Percentiles rank a stretch among this genome's conserved stretches.
Evolutionary conservation across 2,797 vertebrate species (phyloP).

Genomic region (Cuculus canorus): DNA sequence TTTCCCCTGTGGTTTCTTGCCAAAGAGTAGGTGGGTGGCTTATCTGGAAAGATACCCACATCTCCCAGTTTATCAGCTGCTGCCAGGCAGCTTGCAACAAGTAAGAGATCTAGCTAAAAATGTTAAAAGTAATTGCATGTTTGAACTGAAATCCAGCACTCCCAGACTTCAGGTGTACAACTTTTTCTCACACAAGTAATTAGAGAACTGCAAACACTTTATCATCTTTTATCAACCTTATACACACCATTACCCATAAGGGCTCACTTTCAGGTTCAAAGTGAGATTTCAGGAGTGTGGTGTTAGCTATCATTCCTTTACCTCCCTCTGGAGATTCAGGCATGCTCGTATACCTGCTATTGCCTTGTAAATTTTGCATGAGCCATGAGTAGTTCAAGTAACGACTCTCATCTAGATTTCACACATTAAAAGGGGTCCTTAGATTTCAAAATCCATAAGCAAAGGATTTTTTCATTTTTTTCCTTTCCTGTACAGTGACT

Average conservation of each 20-base stretch:
- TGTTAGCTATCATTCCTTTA: background rate
- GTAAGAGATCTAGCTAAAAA: background rate
- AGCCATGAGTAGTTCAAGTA: background rate
- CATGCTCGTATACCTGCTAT: background rate
- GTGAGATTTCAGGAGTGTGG: background rate
- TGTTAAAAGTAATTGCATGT: background rate
- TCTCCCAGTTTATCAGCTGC: background rate
- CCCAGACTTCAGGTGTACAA: background rate
- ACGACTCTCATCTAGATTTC: background rate
- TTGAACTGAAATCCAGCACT: background rate
- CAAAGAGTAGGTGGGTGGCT: background rate
- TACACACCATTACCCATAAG: background rate
- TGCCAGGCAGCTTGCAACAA: background rate
- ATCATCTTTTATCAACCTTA: background rate
- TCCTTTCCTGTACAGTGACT: background rate
- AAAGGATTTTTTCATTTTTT: background rate
- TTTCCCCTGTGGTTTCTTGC: background rate
- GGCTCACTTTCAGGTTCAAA: background rate
- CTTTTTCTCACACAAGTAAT: background rate
- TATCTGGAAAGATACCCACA: background rate
- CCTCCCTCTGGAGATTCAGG: background rate
- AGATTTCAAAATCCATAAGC: background rate
- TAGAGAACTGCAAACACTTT: background rate
- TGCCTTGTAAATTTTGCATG: background rate
- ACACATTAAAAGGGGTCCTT: background rate